Conservation (phyloP, 1,140 invertebrate species). For the Agrypnia vestita region DNA sequence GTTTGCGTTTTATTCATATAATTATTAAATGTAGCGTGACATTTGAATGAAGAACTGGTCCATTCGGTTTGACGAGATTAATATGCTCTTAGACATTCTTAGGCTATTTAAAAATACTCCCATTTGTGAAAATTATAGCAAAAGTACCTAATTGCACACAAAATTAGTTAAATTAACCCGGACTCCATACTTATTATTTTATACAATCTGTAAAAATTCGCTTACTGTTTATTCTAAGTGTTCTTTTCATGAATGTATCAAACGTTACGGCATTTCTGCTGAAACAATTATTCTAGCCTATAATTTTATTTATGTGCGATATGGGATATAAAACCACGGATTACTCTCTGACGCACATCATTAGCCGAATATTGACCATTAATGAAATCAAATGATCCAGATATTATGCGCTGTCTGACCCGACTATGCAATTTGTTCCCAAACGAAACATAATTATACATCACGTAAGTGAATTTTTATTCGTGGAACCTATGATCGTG, state of each 20-base stretch:
- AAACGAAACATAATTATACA: neutral
- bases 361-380: neutral
- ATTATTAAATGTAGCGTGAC: no score
- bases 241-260: neutral
- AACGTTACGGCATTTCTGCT: neutral
- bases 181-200: no score
- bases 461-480: neutral
- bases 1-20: no score
- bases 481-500: no score
- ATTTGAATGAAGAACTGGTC: no score
- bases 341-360: neutral
- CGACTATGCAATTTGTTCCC: neutral
- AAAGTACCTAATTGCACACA: no score
- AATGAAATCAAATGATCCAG: constrained; percentile 17
- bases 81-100: no score
- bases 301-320: constrained; percentile 8
- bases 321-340: neutral
- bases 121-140: no score
- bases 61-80: no score
- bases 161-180: no score
- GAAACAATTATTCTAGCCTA: neutral
- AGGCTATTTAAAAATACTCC: no score
- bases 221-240: neutral
- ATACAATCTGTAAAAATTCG: no score
- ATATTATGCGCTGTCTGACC: constrained; percentile 24